Evolutionary conservation across 2,113 vertebrate genomes (phyloP).

Genomic region (Heliornis fulica): DNA sequence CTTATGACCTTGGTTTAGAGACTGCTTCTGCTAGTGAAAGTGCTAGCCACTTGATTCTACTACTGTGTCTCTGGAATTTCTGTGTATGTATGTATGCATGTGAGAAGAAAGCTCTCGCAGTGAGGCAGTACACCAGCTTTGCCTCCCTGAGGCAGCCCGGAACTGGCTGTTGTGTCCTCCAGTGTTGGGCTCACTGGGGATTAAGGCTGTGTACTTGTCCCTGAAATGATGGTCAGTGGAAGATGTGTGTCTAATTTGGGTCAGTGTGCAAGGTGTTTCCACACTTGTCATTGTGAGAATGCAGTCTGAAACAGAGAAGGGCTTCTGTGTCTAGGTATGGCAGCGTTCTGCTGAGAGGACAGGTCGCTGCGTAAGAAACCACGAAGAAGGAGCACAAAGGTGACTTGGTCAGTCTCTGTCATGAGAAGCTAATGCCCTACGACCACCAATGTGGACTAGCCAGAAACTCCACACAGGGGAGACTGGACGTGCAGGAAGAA

Average conservation of each 20-base stretch:
- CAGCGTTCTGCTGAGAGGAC: neutral
- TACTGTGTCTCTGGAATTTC: neutral
- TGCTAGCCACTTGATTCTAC: neutral
- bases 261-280: neutral
- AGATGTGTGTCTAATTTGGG: neutral
- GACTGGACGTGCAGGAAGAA: neutral
- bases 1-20: neutral
- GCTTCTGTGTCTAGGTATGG: neutral
- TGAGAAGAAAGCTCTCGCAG: neutral
- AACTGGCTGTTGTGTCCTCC: neutral
- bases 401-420: neutral
- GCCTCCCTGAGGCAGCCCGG: neutral
- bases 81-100: neutral
- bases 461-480: neutral
- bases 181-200: neutral
- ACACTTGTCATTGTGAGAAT: neutral
- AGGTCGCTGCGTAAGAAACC: neutral
- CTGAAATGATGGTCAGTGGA: neutral
- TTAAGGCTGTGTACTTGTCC: neutral
- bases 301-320: neutral
- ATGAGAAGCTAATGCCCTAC: fast-evolving
- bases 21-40: neutral
- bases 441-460: neutral
- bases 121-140: neutral
- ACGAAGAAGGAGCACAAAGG: neutral